Evolutionary conservation across 2,888 invertebrate genomes (phyloP).

Genomic region (Hirtodrosophila confusa): DNA sequence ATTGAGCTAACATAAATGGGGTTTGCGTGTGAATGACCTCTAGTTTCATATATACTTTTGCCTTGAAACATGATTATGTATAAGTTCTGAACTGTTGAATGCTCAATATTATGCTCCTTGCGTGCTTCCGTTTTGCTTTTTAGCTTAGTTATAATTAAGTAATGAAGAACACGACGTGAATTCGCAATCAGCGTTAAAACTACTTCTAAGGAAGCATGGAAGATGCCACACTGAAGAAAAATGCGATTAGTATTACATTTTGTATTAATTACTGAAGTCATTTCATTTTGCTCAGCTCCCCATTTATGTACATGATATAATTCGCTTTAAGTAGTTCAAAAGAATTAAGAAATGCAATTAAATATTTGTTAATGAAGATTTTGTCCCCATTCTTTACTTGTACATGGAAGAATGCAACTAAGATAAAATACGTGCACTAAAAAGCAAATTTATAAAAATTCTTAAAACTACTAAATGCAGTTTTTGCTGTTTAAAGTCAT

Average conservation of each 20-base stretch:
- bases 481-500: constrained; percentile 2
- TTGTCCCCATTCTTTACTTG: background rate
- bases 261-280: too few species aligned
- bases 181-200: background rate
- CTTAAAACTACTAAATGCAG: background rate
- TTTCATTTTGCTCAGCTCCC: too few species aligned
- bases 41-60: background rate
- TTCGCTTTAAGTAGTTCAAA: too few species aligned
- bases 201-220: too few species aligned
- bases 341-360: too few species aligned
- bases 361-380: background rate
- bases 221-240: too few species aligned
- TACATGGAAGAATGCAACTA: constrained; percentile 18
- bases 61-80: constrained; percentile 10
- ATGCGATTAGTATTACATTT: too few species aligned
- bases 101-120: constrained; percentile 21
- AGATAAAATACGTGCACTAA: constrained; percentile 13
- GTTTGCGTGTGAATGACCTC: constrained; percentile 44
- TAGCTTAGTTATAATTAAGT: constrained; percentile 31
- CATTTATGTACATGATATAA: too few species aligned
- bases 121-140: constrained; percentile 38
- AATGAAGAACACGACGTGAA: constrained; percentile 13
- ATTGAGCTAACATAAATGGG: constrained; percentile 30
- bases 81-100: constrained; percentile 20
- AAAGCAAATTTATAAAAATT: constrained; percentile 1